Evolutionary conservation across 2,797 vertebrate genomes (phyloP), one percentile per base, ranked within the genome.

Genomic region (Morus bassanus): DNA sequence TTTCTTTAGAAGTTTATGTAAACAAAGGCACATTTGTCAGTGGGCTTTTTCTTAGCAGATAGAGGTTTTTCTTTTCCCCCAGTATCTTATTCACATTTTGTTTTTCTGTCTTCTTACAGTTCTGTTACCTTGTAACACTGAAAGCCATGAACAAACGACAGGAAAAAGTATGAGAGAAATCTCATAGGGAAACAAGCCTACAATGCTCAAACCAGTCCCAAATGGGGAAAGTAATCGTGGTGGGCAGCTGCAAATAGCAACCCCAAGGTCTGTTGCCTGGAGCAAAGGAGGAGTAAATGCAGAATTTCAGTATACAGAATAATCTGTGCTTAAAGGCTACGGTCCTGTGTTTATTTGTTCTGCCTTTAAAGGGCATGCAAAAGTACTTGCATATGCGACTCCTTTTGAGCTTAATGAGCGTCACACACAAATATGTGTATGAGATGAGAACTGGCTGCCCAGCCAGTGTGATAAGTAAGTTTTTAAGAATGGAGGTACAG

Each of bases 1-100:
- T 81, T 86, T 92, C 91, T 88, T 95, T 54, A 91, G 75, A 91
- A 88, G 88, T 83, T 78, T 87, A 17, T 74, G 74, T 93, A 94
- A 95, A 92, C 73, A 88, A 88, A 93, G 70, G 59, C 78, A 57
- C 17, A 41, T 95, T 93, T 96, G 72, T 87, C 79, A 93, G 50
- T 61, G 11, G 3, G 43, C 60, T 79, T 67, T 68, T 96, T 60
- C 28, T 73, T 85, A 63, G 37, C 39, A 51, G 79, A 64, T 4
- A 75, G 37, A 89, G 63, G 37, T 33, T 96, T 94, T 93, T 93
- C 81, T 95, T 96, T 68, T 91, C 48, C 82, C 86, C 46, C 37
- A 48, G 76, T 93, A 94, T 74, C 91, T 64, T 86, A 60, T 80
- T 92, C 63, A 59, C 39, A 16, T 76, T 86, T 93, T 65, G 35